Evolutionary conservation across 2,113 vertebrate genomes (phyloP), one percentile per base, ranked within the genome.

Genomic region (Scytalopus superciliaris): DNA sequence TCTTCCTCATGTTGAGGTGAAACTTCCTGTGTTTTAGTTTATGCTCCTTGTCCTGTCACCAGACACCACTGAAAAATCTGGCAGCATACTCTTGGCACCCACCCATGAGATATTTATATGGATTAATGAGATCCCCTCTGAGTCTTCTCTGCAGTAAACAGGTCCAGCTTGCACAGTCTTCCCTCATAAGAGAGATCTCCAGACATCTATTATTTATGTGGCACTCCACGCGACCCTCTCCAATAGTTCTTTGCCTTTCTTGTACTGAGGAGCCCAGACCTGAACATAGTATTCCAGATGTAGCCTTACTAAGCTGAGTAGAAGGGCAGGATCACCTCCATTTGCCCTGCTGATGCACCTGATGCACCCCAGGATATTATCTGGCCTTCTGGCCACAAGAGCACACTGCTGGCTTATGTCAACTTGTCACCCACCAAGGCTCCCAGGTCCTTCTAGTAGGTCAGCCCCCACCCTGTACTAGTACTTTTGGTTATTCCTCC

Each of bases 321-420:
- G 31, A 79, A 19, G 27, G 24, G 6, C 17, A 73, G 7, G 14
- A 44, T 57, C 27, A 44, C 10, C 1, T n/a, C n/a, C n/a, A n/a
- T n/a, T n/a, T n/a, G n/a, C n/a, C n/a, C n/a, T n/a, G n/a, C n/a
- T n/a, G n/a, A n/a, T n/a, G n/a, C n/a, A n/a, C 37, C 27, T 1
- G 0, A 19, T 57, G 35, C 0, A 2, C 12, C 12, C 11, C 14
- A 44, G 42, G 5, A 14, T 37, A 37, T 18, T 9, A 35, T 19
- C 66, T 50, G 4, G 23, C 30, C 22, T 33, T 14, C 31, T 28
- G 50, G 12, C 52, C 22, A 24, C 64, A 33, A 33, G 18, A 23
- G 14, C 24, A 55, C 49, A n/a, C 24, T 74, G 31, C 68, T 23
- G 23, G 23, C 19, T 52, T 25, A 30, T 16, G 35, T 37, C 31